Base-by-base conservation (phyloP, 2,797 vertebrate genomes). In the Eulemur mongoz region DNA sequence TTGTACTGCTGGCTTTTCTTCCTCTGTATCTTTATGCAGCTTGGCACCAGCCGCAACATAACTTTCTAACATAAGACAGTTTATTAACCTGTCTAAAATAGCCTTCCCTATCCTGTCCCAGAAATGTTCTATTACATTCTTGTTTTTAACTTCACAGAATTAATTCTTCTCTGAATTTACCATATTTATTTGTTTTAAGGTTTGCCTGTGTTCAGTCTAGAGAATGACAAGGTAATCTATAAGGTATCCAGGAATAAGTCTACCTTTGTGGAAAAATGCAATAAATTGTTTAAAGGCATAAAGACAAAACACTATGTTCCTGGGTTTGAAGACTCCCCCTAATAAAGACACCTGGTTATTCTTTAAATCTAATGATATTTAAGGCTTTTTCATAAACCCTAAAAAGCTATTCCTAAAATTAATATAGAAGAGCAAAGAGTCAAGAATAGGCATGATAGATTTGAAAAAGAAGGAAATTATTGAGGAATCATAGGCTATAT, bases 1-100 rank as follows among this genome's bases (percentile, higher is more conserved):
- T 40, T 23, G 17, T 17, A 22, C 27, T 90, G 17, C n/a, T 76
- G 32, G 17, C 78, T 22, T 82, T 76, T 81, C 45, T 50, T 40
- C 5, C 17, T 81, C 25, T 9, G 10, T 48, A 52, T 76, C 25
- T 61, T 69, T 30, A 57, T 12, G 23, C 75, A 32, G 30, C 23
- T 79, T 61, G 20, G 13, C 2, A 76, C 22, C 59, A 76, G 27
- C 18, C 22, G n/a, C 69, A 82, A 32, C 84, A 72, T 30, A 91
- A 63, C 13, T 32, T 84, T 22, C 9, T 70, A 32, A 50, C 48
- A 30, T 57, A 63, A 65, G 12, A 65, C 15, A 40, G 5, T 72
- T 87, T 76, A 76, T 73, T 95, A 89, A 92, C 30, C 25, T 89
- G 32, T n/a, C 30, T 91, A 63, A 96, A 89, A 86, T 79, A 79